Conservation (phyloP, 2,888 invertebrate genomes). For the Ophion slaviceki region DNA sequence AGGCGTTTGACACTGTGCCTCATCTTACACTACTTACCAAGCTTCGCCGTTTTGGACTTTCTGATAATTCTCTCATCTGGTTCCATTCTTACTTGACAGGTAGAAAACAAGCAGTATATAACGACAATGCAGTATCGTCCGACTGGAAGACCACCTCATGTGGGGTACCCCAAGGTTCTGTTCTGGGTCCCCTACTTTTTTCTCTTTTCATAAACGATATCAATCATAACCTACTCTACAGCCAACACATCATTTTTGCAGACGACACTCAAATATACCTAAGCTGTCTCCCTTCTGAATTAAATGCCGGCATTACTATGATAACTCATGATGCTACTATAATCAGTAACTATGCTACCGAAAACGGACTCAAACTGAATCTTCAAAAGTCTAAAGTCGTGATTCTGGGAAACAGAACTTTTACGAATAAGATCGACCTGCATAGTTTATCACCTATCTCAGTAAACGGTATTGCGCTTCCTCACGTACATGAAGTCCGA, state of each 20-base stretch:
- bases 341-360: neutral
- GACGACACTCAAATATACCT: neutral
- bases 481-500: neutral
- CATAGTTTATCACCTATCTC: neutral
- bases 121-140: neutral
- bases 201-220: constrained; percentile 2
- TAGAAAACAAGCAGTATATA: no score
- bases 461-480: neutral
- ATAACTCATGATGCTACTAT: no score
- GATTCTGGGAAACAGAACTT: constrained; percentile 17
- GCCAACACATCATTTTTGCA: neutral
- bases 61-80: neutral
- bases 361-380: constrained; percentile 15
- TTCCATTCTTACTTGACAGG: neutral
- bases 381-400: constrained; percentile 35
- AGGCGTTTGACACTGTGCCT: neutral
- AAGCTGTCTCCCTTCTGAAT: neutral
- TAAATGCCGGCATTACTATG: neutral
- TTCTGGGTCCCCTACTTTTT: neutral
- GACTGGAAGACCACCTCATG: neutral
- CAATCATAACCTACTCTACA: neutral
- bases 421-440: neutral
- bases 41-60: neutral
- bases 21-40: neutral
- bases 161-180: neutral